Conservation (phyloP, 2,113 vertebrate genomes). For the Scopus umbretta region DNA sequence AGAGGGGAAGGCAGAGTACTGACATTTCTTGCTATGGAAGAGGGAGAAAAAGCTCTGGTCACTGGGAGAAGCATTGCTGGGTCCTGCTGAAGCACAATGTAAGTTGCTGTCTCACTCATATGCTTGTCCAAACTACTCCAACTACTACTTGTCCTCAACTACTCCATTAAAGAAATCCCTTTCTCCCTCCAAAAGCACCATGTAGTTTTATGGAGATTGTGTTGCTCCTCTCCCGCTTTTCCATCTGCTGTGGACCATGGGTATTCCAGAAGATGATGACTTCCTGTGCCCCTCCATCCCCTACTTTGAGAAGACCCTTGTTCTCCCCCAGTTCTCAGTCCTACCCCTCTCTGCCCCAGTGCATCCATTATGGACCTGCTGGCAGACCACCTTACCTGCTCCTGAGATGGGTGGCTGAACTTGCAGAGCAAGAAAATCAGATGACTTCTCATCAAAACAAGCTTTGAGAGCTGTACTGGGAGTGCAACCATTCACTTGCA, state of each 20-base stretch:
- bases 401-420: not conserved
- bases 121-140: not conserved
- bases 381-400: not conserved
- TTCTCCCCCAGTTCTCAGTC: not conserved
- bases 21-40: not conserved
- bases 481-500: conserved; percentile 11
- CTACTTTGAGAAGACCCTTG: not conserved
- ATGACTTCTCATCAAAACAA: not conserved
- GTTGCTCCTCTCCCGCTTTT: not conserved
- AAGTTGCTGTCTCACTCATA: not conserved
- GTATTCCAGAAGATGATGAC: not conserved
- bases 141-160: not conserved
- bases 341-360: not conserved
- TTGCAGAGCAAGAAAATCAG: not conserved
- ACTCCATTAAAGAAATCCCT: not conserved
- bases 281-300: not conserved
- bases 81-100: not conserved
- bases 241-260: not conserved
- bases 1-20: not conserved
- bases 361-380: not conserved
- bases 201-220: not conserved
- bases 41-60: not conserved
- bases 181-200: not conserved
- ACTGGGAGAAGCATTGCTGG: not conserved
- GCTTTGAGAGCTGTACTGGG: not conserved